Base-by-base conservation (phyloP, 2,888 invertebrate genomes). In the Drosophila robusta region DNA sequence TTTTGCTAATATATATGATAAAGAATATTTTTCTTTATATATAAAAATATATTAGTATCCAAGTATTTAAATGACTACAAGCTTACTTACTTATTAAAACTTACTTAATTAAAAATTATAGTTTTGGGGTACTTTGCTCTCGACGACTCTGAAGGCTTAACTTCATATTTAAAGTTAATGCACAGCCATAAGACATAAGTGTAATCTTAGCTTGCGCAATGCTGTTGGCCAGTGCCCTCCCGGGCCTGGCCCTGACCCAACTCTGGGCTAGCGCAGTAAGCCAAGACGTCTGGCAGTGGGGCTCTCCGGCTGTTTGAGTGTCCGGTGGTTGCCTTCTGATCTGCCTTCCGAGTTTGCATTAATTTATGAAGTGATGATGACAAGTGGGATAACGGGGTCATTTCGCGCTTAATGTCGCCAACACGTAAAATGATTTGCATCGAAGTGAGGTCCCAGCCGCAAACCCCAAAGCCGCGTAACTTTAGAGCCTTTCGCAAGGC, bases 371-470 rank as follows among this genome's bases (percentile, higher is more conserved):
- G 88, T 89, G 88, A 90, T 82, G 88, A 90, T 88, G 88, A 89
- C 88, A 89, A 89, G 90, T 89, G 90, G 90, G 90, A 89, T 89
- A 90, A 90, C 89, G 88, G 89, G 88, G 88, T 89, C 88, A 89
- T 89, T 90, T 89, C 90, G 88, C 71, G 82, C 90, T 90, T 89
- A 89, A 89, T 89, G 88, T 90, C 90, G 89, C 88, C 87, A 89
- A 90, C 90, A 90, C 90, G 88, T 89, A 89, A 89, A 89, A 85
- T 89, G 87, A 89, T 86, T 85, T 86, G 86, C 89, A 86, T 89
- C 85, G 80, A 71, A 75, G 41, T 32, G 70, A 72, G 69, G 36
- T 51, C 29, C 63, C 32, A 32, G 69, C 29, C 29, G 26, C 22
- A 18, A 42, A 16, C 38, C 75, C 68, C 70, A 81, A 68, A 70